Base-by-base conservation (phyloP, 2,113 vertebrate species). In the Podarcis cretensis region DNA sequence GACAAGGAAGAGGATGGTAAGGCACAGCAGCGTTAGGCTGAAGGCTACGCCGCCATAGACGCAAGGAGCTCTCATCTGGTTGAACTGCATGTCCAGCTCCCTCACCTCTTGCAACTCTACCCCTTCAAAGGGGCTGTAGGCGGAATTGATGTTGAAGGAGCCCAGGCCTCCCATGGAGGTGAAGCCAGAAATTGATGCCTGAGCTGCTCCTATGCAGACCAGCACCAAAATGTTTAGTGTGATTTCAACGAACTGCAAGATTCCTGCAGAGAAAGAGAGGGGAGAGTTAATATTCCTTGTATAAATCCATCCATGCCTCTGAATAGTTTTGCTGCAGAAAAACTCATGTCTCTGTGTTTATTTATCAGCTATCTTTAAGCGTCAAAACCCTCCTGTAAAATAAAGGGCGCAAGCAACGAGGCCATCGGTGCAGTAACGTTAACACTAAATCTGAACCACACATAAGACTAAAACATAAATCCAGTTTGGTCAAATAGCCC, bases 31-130 rank as follows among this genome's bases (percentile, higher is more conserved):
- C 0, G 93, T 91, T 40, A 98, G 90, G 93, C 95, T 97, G 96
- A 98, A 98, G 90, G 95, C 74, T 5, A 98, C 94, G 0, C 98
- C 98, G 0, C 97, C 98, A 0, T 99, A 99, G 35, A 98, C 90
- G 0, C 97, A 96, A 0, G 98, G 98, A 6, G 98, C 97, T 95
- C 98, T 97, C 97, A 98, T 96, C 96, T 98, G 98, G 81, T 96
- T 97, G 93, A 97, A 98, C 94, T 98, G 96, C 97, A 97, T 97
- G 95, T 99, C 98, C 81, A 98, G 96, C 0, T 98, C 96, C 12
- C 97, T 95, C 2, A 96, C 96, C 94, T 98, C 87, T 96, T 84
- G 96, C 75, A 98, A 95, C 95, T 98, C 98, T 0, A 96, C 97
- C 87, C 98, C 98, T 94, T 98, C 95, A n/a, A 99, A 97, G 77